Percentiles rank a stretch among this genome's conserved stretches.
phyloP scores from a whole-genome alignment of 2,888 invertebrate species.

The Hypsopygia costalis region DNA sequence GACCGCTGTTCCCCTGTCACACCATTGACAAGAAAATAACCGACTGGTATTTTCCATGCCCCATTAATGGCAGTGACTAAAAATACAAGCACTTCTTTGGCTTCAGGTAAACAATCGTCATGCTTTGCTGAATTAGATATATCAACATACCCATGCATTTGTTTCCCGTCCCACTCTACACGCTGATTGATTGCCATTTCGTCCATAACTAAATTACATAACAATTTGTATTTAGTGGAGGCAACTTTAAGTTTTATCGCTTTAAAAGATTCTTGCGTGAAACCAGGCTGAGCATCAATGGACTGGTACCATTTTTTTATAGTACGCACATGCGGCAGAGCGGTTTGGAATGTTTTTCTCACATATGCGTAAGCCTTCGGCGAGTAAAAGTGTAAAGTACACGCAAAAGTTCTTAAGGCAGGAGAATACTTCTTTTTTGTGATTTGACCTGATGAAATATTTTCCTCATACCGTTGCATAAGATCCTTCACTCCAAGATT shows the following conservation, averaged over 20 bases:
- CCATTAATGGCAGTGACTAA: constrained; percentile 21
- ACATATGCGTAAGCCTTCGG: constrained; percentile 38
- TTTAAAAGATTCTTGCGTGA: constrained; percentile 25
- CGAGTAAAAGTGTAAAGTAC: constrained; percentile 35
- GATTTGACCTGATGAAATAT: too few relatives aligned
- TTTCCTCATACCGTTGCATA: too few relatives aligned
- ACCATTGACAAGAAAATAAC: constrained; percentile 25
- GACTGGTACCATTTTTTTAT: constrained; percentile 35
- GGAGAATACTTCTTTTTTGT: constrained; percentile 6
- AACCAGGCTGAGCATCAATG: constrained; percentile 34
- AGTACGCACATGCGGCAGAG: constrained; percentile 31
- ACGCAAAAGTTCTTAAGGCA: constrained; percentile 27
- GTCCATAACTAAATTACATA: too few relatives aligned
- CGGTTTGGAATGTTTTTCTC: constrained; percentile 30
- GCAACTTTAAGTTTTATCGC: constrained; percentile 18
- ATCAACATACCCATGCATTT: constrained; percentile 32
- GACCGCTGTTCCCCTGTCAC: constrained; percentile 16
- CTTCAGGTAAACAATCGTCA: constrained; percentile 16
- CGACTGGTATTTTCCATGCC: constrained; percentile 23
- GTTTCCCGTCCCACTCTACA: constrained; percentile 33
- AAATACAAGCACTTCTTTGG: constrained; percentile 26
- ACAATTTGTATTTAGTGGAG: constrained; percentile 2
- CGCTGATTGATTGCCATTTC: constrained; percentile 21
- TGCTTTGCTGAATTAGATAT: constrained; percentile 18
- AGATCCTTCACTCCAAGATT: too few relatives aligned